Percentiles rank a stretch among this genome's conserved stretches.
phyloP scores from a whole-genome alignment of 2,113 vertebrate genomes.

The Pituophis catenifer region DNA sequence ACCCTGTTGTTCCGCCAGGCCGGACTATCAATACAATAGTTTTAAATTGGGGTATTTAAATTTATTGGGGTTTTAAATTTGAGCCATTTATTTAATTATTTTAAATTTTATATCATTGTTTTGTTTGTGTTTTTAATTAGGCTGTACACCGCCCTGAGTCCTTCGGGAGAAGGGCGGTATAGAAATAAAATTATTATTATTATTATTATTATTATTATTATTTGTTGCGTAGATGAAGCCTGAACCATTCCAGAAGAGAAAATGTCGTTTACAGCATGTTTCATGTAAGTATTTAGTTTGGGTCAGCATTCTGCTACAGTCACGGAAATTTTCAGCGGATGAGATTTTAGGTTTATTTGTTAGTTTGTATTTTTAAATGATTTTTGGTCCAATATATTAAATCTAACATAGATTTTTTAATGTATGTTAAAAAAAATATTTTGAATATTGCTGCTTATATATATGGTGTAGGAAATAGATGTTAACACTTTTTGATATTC shows the following conservation, averaged over 20 bases:
- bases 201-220: too few relatives aligned
- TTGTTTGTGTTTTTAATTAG: too few relatives aligned
- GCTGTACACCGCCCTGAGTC: too few relatives aligned
- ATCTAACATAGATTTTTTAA: too few relatives aligned
- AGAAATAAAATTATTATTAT: too few relatives aligned
- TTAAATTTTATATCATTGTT: too few relatives aligned
- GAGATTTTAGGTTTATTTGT: not conserved
- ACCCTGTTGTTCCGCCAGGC: too few relatives aligned
- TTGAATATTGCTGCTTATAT: not conserved
- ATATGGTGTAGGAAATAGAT: not conserved
- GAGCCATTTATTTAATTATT: too few relatives aligned
- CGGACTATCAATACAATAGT: too few relatives aligned
- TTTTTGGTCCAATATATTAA: not conserved
- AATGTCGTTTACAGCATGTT: not conserved
- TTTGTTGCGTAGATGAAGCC: not conserved
- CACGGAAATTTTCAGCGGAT: not conserved
- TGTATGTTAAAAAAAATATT: conserved; percentile 20
- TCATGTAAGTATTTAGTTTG: not conserved
- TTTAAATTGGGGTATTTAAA: too few relatives aligned
- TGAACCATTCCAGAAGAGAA: not conserved
- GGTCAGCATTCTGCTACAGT: not conserved
- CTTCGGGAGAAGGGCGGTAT: too few relatives aligned
- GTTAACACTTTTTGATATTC: not conserved
- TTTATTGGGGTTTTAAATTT: too few relatives aligned
- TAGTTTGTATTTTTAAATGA: not conserved